Conservation (phyloP, 1,140 invertebrate genomes). For the Drosophila sechellia region DNA sequence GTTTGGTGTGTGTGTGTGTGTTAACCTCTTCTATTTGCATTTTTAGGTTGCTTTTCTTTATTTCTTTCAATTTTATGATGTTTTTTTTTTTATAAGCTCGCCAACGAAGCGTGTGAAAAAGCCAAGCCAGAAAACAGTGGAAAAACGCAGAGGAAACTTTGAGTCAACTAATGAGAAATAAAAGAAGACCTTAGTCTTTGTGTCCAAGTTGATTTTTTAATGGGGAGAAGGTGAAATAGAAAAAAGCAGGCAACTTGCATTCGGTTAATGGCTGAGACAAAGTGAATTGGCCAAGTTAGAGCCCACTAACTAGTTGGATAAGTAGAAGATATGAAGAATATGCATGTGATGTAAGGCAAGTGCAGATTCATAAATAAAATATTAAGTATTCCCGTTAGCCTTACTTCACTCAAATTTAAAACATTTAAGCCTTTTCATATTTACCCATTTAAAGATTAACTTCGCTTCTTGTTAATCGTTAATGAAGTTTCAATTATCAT, state of each 20-base stretch:
- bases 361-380: neutral
- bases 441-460: neutral
- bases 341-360: conserved; percentile 4
- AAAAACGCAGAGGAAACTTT: conserved; percentile 24
- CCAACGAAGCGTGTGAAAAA: conserved; percentile 40
- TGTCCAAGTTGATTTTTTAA: conserved; percentile 17
- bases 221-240: conserved; percentile 11
- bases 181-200: conserved; percentile 3
- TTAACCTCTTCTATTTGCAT: conserved; percentile 40
- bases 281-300: conserved; percentile 8
- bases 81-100: conserved; percentile 27
- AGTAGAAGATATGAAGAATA: neutral
- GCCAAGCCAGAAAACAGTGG: conserved; percentile 25
- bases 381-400: neutral
- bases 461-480: neutral
- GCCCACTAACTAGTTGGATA: conserved; percentile 4
- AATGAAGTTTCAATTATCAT: conserved; percentile 16
- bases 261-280: conserved; percentile 28
- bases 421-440: neutral
- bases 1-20: conserved; percentile 11
- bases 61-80: conserved; percentile 31
- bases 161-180: conserved; percentile 33
- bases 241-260: conserved; percentile 13
- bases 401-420: neutral
- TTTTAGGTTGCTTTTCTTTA: conserved; percentile 29